Base-by-base conservation (phyloP, 2,113 vertebrate species). In the Electrona antarctica region DNA sequence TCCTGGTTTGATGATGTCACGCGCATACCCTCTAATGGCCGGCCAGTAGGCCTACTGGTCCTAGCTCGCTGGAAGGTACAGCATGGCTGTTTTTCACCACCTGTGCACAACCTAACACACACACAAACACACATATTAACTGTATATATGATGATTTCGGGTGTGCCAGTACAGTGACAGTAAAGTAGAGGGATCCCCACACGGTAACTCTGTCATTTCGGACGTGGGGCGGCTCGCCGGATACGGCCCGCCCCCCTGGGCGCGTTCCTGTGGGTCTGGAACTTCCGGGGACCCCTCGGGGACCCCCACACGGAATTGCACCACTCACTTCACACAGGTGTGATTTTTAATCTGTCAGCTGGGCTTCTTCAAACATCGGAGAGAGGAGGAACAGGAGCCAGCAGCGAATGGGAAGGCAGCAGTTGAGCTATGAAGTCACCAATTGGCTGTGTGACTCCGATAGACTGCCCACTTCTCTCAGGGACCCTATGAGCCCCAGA, bases 61-160 rank as follows among this genome's bases (percentile, higher is more conserved):
- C 92, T 99, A 1, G 95, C 71, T 0, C 92, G 99, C 9, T 99
- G 97, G 98, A 97, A 96, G 97, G 98, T 97, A 83, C 3, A n/a
- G n/a, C n/a, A n/a, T n/a, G n/a, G n/a, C n/a, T n/a, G n/a, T n/a
- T n/a, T n/a, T n/a, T n/a, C n/a, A n/a, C n/a, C n/a, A n/a, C n/a
- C n/a, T n/a, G n/a, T n/a, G n/a, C n/a, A n/a, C n/a, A n/a, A 52
- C 10, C 8, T 49, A 48, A 55, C 51, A 67, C 71, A 51, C 63
- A 51, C n/a, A n/a, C n/a, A n/a, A n/a, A 21, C 21, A 2, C 21
- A 21, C 21, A 21, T 21, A 21, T 21, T 21, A 21, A 21, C 21
- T 21, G 21, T 21, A 21, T 21, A 21, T 21, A 21, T 21, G 21
- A 21, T 21, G 21, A 21, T 21, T 21, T 21, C 2, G 21, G 21